Evolutionary conservation across 1,140 invertebrate genomes (phyloP).

Genomic region (Macrotrachela quadricornifera): DNA sequence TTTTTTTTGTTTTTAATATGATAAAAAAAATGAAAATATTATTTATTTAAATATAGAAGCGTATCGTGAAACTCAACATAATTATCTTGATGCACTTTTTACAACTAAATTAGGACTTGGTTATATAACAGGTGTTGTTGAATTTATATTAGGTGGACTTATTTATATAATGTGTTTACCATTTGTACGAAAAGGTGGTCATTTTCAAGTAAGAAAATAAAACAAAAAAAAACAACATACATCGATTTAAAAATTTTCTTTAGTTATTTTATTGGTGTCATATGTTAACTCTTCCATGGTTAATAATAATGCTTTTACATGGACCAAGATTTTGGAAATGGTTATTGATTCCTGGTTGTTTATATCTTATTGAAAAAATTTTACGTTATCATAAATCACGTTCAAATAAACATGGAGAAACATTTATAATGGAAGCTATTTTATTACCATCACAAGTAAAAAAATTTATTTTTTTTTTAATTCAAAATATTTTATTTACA

Average conservation of each 20-base stretch:
- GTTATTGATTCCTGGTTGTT: conserved; percentile 57
- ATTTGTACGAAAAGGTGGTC: conserved; percentile 63
- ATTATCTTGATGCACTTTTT: conserved; percentile 36
- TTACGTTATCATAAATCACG: conserved; percentile 27
- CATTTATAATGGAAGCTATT: conserved; percentile 52
- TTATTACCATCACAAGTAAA: conserved; percentile 54
- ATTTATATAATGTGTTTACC: conserved; percentile 66
- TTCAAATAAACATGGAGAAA: conserved; percentile 24
- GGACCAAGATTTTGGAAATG: conserved; percentile 85
- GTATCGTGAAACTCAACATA: no score
- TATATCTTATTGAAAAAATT: conserved; percentile 57
- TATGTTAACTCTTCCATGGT: conserved; percentile 67
- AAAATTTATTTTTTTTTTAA: no score
- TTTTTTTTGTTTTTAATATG: no score
- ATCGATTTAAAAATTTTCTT: no score
- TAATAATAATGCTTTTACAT: conserved; percentile 60
- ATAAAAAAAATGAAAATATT: no score
- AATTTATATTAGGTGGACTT: conserved; percentile 47
- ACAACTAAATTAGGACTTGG: conserved; percentile 51
- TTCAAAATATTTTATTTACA: no score
- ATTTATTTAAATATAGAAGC: no score
- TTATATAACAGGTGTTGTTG: conserved; percentile 47
- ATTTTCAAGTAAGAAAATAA: conserved; percentile 68
- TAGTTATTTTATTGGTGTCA: conserved; percentile 87
- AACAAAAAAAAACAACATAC: no score